Base-by-base conservation (phyloP, 2,888 invertebrate genomes). In the Noctua pronuba region DNA sequence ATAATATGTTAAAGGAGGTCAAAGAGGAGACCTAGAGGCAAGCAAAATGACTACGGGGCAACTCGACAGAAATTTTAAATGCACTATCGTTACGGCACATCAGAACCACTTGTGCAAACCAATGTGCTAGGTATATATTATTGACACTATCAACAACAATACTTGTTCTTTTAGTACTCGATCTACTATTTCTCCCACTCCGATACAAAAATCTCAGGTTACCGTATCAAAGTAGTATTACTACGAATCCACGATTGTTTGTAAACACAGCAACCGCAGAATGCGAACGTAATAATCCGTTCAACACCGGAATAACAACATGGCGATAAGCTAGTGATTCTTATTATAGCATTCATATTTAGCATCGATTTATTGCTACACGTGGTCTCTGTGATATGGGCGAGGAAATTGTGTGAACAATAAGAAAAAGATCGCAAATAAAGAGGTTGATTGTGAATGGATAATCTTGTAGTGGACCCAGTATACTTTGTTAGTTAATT, bases 321-420 rank as follows among this genome's bases (percentile, higher is more conserved):
- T 18, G 35, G 62, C 73, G 81, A 80, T 80, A 80, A 84, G n/a
- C 69, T 72, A 71, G 64, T 18, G 18, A 75, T 75, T 75, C 64
- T 69, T 71, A 84, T 69, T 60, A 68, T 24, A 49, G 65, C 38
- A 55, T 69, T 24, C 35, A 31, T 82, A 69, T 75, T 71, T 38
- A 60, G 65, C 49, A 28, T 28, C 58, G 28, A 60, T 71, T 66
- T 71, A 66, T 66, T 71, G 31, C 10, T 55, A 46, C 68, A 82
- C 71, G 64, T 77, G 72, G 64, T 72, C 24, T 46, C 3, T 64
- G 7, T 10, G 18, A 79, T 49, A 55, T 2, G 18, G 71, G 67
- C 60, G 79, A 24, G 58, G n/a, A 8, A 13, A 1, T 35, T 68
- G 18, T 49, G 38, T 52, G 13, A 55, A 8, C 16, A 41, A n/a